Evolutionary conservation across 2,797 vertebrate genomes (phyloP), one percentile per base, ranked within the genome.

Genomic region (Centroberyx gerrardi): DNA sequence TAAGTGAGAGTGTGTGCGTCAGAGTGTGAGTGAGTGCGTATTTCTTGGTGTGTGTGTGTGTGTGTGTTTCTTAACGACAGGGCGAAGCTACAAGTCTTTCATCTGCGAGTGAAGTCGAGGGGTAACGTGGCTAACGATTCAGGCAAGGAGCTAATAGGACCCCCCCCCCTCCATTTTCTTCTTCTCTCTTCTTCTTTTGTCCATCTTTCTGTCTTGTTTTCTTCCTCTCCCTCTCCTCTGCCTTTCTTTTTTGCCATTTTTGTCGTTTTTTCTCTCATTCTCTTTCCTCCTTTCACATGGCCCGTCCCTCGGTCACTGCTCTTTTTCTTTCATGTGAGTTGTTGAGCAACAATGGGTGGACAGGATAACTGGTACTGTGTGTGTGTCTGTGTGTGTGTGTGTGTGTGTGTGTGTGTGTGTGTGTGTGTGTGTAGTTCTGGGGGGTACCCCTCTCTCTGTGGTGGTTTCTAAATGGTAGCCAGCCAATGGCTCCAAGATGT

Each of bases 401-500:
- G 27, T 29, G 61, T 63, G 61, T 28, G 68, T 51, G 17, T 62
- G 60, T 76, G 68, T 63, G 73, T 68, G 61, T 62, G 61, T 28
- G 68, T 54, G 17, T 62, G 61, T 76, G 68, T 64, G 74, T 22
- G 60, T 38, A 14, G 52, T 62, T 83, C 72, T 69, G 64, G 44
- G 55, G 74, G 76, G 63, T 59, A 76, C 62, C 70, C 62, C 72
- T 68, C 72, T 59, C 51, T 68, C 83, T 83, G 82, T 83, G 62
- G 76, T 84, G 62, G 76, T 84, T 77, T 78, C 66, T 71, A 69
- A 84, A 83, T 75, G 67, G 72, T 62, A 78, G 80, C 72, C 74
- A 80, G 75, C 65, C 85, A 85, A 86, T 90, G 68, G 80, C 72
- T 90, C 85, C 87, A 90, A 90, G 88, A 90, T 92, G 85, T 76